Conservation (phyloP, 2,888 invertebrate species). For the Polyommatus icarus region DNA sequence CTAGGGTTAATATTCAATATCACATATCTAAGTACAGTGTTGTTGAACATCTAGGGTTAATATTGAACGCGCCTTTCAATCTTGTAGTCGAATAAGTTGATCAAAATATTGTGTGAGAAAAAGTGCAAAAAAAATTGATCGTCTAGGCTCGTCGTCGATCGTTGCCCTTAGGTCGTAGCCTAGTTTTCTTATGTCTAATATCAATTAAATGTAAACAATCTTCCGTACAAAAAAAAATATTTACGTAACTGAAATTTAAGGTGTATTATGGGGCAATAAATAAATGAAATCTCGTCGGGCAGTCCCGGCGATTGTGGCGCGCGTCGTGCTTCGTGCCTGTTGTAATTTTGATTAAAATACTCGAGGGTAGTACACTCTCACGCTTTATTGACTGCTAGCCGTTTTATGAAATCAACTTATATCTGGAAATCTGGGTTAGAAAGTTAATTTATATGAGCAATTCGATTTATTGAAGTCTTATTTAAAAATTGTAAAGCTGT, state of each 20-base stretch:
- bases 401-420: slow-evolving; percentile 29
- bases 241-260: not conserved
- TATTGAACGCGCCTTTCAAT: too few species aligned
- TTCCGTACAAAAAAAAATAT: not conserved
- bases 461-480: not conserved
- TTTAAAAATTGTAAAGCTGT: not conserved
- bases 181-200: too few species aligned
- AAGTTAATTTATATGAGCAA: slow-evolving; percentile 5
- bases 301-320: slow-evolving; percentile 55
- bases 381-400: slow-evolving; percentile 49
- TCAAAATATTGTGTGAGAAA: too few species aligned
- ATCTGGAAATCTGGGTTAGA: slow-evolving; percentile 23
- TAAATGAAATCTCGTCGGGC: slow-evolving; percentile 50
- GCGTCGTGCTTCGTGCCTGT: slow-evolving; percentile 69
- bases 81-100: too few species aligned
- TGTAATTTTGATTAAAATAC: slow-evolving; percentile 67
- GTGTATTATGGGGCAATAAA: slow-evolving; percentile 54
- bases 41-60: too few species aligned
- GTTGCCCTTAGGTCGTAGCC: too few species aligned
- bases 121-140: too few species aligned
- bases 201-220: too few species aligned
- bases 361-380: slow-evolving; percentile 71
- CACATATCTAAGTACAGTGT: too few species aligned
- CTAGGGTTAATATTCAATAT: too few species aligned
- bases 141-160: too few species aligned